Percentiles rank a stretch among this genome's conserved stretches.
These are phyloP conservation scores for Poeciliopsis infans DNA, from an alignment of 2,797 vertebrate genomes.

Conservation along the genomic window DNA sequence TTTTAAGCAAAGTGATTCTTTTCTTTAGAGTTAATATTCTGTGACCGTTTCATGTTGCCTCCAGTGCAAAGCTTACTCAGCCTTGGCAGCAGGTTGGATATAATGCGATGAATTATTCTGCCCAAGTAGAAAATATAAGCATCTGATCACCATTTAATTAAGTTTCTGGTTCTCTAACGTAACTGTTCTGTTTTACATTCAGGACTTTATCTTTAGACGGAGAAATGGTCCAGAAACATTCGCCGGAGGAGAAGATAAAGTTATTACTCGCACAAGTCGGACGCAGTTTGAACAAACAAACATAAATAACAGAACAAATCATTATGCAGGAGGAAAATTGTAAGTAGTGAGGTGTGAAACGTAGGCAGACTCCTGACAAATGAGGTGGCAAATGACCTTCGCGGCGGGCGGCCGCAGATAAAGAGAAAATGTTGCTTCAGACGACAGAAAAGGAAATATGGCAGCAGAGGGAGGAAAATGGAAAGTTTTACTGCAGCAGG, in stretches of 20 bases:
- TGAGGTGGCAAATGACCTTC: conserved; percentile 44
- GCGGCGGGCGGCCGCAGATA: conserved; percentile 12
- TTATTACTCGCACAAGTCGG: conserved; percentile 34
- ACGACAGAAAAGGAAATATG: conserved; percentile 4
- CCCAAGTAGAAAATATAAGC: neutral
- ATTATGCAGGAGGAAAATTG: neutral
- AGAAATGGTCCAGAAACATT: conserved; percentile 42
- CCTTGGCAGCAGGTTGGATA: neutral
- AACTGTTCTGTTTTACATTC: neutral
- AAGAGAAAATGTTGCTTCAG: neutral
- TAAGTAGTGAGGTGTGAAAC: conserved; percentile 16
- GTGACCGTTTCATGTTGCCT: neutral
- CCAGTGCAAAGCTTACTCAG: neutral
- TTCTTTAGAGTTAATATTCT: neutral
- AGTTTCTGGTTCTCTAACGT: neutral
- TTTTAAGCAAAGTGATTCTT: neutral
- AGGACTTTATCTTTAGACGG: conserved; percentile 11
- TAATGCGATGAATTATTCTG: neutral
- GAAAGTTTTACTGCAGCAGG: neutral
- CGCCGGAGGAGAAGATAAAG: conserved; percentile 37
- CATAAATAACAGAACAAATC: conserved; percentile 29
- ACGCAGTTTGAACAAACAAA: conserved; percentile 31
- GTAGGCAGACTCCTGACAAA: conserved; percentile 28
- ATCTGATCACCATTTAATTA: neutral
- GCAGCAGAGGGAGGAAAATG: neutral